Evolutionary conservation across 37 sponge, comb jelly and placozoan genomes (phyloP), one percentile per base, ranked within the genome.

Genomic region (Aphrocallistes beatrix): DNA sequence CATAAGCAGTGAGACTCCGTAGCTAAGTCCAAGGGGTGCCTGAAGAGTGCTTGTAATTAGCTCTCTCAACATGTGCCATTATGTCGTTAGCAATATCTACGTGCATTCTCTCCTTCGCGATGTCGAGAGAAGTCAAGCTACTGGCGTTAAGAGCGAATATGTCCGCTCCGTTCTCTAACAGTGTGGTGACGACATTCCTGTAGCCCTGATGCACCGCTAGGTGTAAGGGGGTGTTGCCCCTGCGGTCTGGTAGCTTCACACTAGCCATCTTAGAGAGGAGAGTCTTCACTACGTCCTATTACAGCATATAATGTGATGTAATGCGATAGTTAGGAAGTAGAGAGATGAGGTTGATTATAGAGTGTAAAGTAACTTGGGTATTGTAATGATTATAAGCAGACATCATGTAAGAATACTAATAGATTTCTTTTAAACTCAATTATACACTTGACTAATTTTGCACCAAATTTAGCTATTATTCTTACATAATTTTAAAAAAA

Each of bases 171-270:
- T 19, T 6, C 3, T 60, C 75, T 25, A 60, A 60, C 34, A 60
- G 75, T 19, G 75, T 60, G 3, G 75, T 28, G 10, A 60, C 75
- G 10, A 60, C 75, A 60, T 60, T 60, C 75, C 75, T 60, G 21
- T 60, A 60, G 75, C 75, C 75, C 75, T 60, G 75, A 60, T 60
- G 75, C 34, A 30, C 21, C n/a, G 75, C 75, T 60, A 60, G 75
- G 75, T 60, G 75, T 21, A 60, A 30, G 6, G 75, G 75, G 6
- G 75, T 60, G 75, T 60, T 60, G 6, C 75, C 75, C n/a, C 75
- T 60, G 34, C 75, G 75, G 34, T 60, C 75, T 60, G 75, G 75
- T 19, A 60, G 10, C 28, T 60, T 60, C 3, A 60, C 75, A 28
- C n/a, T 60, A 60, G 75, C 75, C 25, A 30, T 6, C 28, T 60